A percentile compares a stretch with the other conserved stretches of the same genome.
Conservation (phyloP, 2,113 vertebrate species). For the Labeo catla region DNA sequence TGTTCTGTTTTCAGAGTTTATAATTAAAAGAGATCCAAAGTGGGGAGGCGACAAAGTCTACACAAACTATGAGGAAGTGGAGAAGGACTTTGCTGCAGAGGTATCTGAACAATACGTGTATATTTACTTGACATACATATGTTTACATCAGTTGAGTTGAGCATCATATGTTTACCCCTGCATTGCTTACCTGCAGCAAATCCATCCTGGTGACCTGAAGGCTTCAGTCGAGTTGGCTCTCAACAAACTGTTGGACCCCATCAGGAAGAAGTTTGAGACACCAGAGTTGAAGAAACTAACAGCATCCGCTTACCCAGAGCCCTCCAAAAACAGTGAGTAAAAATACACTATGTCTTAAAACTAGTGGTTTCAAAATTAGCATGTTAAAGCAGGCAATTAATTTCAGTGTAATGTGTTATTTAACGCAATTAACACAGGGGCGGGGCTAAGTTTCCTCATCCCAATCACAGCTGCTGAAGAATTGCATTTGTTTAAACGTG, state of each 20-base stretch:
- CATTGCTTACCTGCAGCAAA: slow-evolving; percentile 66
- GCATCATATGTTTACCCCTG: not conserved
- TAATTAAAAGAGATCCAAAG: slow-evolving; percentile 89
- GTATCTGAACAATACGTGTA: slow-evolving; percentile 65
- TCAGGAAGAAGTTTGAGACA: slow-evolving; percentile 90
- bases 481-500: no score
- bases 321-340: slow-evolving; percentile 86
- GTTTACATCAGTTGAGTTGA: not conserved
- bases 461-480: no score
- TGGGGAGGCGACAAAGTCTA: slow-evolving; percentile 96
- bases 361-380: no score
- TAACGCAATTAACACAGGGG: no score
- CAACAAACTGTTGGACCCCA: slow-evolving; percentile 91
- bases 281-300: slow-evolving; percentile 87
- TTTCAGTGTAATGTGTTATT: no score
- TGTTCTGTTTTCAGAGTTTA: slow-evolving; percentile 82
- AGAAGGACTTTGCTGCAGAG: slow-evolving; percentile 92
- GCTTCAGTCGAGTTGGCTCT: slow-evolving; percentile 89
- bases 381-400: no score
- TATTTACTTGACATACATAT: not conserved
- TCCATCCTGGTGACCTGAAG: slow-evolving; percentile 97
- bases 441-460: no score
- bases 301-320: slow-evolving; percentile 83
- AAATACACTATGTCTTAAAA: not conserved
- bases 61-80: slow-evolving; percentile 81